These are phyloP conservation scores for Amphiprion percula DNA, from an alignment of 2,113 vertebrate species.

Conservation along the genomic window DNA sequence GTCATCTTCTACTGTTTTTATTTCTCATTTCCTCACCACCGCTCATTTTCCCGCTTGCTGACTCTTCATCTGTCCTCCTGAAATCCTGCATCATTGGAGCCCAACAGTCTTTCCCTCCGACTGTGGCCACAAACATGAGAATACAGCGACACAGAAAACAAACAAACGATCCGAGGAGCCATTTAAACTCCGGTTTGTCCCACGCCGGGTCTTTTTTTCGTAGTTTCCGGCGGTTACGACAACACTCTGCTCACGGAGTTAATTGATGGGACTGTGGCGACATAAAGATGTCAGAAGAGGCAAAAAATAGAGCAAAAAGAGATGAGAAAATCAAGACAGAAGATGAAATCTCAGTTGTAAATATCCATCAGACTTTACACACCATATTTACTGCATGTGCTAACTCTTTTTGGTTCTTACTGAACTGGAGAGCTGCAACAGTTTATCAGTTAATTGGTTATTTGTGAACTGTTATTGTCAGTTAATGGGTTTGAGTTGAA, in stretches of 20 bases:
- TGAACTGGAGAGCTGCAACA: too few relatives aligned
- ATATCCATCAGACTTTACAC: too few relatives aligned
- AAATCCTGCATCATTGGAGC: conserved; percentile 10
- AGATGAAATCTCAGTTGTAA: too few relatives aligned
- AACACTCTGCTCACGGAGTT: not conserved
- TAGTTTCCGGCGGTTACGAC: too few relatives aligned
- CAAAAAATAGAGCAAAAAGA: too few relatives aligned
- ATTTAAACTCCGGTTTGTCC: not conserved
- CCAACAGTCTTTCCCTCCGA: not conserved
- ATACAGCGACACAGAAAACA: conserved; percentile 12
- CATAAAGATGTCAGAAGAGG: too few relatives aligned
- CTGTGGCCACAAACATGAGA: not conserved
- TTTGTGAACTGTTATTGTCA: too few relatives aligned
- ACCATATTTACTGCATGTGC: too few relatives aligned
- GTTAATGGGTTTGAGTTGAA: too few relatives aligned
- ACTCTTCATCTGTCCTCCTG: conserved; percentile 35
- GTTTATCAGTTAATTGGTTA: too few relatives aligned
- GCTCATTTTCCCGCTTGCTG: conserved; percentile 20
- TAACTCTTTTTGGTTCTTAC: too few relatives aligned
- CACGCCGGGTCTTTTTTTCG: not conserved
- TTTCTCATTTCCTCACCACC: not conserved
- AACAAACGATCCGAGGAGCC: not conserved
- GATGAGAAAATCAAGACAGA: not conserved
- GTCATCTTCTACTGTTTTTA: conserved; percentile 17
- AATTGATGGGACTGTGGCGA: not conserved